Evolutionary conservation across 2,888 invertebrate species (phyloP), one percentile per base, ranked within the genome.

Genomic region (Tetragonula carbonaria): DNA sequence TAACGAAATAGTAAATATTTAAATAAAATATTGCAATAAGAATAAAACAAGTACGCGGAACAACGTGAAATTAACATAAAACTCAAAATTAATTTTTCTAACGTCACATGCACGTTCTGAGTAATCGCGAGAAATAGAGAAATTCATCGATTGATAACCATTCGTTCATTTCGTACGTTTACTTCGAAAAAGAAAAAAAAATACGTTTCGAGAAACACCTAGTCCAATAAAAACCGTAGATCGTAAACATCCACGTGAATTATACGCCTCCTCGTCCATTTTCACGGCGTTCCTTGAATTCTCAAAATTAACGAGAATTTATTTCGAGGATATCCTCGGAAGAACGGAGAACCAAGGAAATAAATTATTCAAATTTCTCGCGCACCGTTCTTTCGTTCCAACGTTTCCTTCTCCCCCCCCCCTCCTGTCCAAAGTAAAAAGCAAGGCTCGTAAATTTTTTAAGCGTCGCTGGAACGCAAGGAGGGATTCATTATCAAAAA

Each of bases 281-380:
- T 28, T n/a, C 5, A 14, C 53, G n/a, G 63, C 45, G n/a, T 70
- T 18, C n/a, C 21, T 50, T 18, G 21, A 6, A 18, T 66, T 55
- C 73, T 16, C 55, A n/a, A 72, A 81, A 78, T 78, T 78, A 81
- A 81, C 62, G 53, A 67, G 70, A 73, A 74, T 74, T 80, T 74
- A 79, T 82, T 74, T 78, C 68, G 68, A 50, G 70, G 63, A 65
- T 51, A 74, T 68, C 45, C 79, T 50, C 62, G 53, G 33, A 62
- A 63, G 76, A 33, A 16, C 80, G n/a, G 33, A 33, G 33, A 63
- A 51, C n/a, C 63, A 50, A 65, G 76, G 55, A 73, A 67, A 78
- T 79, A 79, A 79, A 79, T 81, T 78, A 78, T 78, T 78, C 73
- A 73, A 78, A 78, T 81, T 81, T 78, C 62, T 70, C 68, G 55